Base-by-base conservation (phyloP, 2,113 vertebrate genomes). In the Amblyornis subalaris region DNA sequence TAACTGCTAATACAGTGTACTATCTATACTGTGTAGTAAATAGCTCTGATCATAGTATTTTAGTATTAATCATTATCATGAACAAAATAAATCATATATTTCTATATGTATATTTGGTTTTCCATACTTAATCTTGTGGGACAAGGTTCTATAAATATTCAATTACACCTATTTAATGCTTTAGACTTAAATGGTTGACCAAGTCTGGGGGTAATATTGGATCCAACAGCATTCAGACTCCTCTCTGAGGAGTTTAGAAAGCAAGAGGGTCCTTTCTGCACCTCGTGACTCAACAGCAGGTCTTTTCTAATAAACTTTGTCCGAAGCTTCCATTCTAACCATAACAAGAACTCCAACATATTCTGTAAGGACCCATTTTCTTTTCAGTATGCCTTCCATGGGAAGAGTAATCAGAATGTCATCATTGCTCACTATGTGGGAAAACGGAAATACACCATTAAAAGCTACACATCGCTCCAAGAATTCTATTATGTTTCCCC, bases 341-440 rank as follows among this genome's bases (percentile, higher is more conserved):
- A 47, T 25, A 75, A 23, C 35, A 80, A 18, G n/a, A 53, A 72
- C 58, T 65, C 15, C 26, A 57, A 31, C 9, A 29, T 31, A 67
- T 38, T 85, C 35, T 55, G 64, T 15, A 10, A 86, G 5, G 33
- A 85, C 10, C 8, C 11, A 28, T 74, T 92, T 91, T 19, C 35
- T 55, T 86, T 73, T 77, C 25, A 72, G 36, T 9, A 21, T 40
- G 17, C 12, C n/a, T 54, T 84, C 11, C 28, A 33, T 2, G 69
- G 12, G 40, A 85, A 62, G 20, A 55, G 36, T 8, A 13, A 64
- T 8, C 54, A 65, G 73, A 82, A 77, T 9, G 14, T 35, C 5
- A 7, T 20, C 1, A 1, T 26, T 64, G 10, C 6, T 81, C 18
- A 42, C 20, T 42, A 3, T 5, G 9, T 29, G 6, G 17, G 38